Evolutionary conservation across 2,797 vertebrate genomes (phyloP), one percentile per base, ranked within the genome.

Genomic region (Clarias platycephalus): DNA sequence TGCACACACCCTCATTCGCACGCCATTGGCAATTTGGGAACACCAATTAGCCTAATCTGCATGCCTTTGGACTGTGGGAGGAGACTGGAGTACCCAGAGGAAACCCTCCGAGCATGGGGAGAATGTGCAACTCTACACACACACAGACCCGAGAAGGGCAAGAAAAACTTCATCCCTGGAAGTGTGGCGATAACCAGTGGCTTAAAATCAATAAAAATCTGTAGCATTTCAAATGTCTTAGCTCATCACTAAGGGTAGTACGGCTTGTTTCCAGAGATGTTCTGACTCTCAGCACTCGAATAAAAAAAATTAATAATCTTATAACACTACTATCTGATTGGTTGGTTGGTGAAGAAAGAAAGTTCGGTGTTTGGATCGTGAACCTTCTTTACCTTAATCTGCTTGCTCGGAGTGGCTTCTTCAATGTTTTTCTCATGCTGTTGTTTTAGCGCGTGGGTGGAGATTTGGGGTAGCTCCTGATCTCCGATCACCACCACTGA

Each of bases 361-460:
- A 4, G 15, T 53, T 24, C 16, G 18, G 16, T 49, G 67, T n/a
- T 53, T 16, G 63, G 49, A 26, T n/a, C 18, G 49, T 64, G 2
- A 26, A 13, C 22, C 12, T 49, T 49, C 12, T 85, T 93, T 95
- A 99, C 98, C 97, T 98, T 99, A 89, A 96, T 93, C 92, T 97
- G 96, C 92, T 97, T 99, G 88, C 94, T 92, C 90, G 97, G 92
- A 44, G 91, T 87, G 57, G 93, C 91, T 86, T 95, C 95, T 88
- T 94, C 95, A 74, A 95, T 94, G 74, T 92, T 95, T 92, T 95
- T 97, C 92, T 99, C 98, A 93, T 97, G 97, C 78, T 98, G 97
- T 89, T 99, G 91, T 92, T 97, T 99, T 93, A 99, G 95, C 91
- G 96, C 93, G 91, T 97, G 96, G 64, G 96, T 95, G 84, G 97